Conservation (phyloP, 2,888 invertebrate genomes). For the Nematopogon swammerdamellus region DNA sequence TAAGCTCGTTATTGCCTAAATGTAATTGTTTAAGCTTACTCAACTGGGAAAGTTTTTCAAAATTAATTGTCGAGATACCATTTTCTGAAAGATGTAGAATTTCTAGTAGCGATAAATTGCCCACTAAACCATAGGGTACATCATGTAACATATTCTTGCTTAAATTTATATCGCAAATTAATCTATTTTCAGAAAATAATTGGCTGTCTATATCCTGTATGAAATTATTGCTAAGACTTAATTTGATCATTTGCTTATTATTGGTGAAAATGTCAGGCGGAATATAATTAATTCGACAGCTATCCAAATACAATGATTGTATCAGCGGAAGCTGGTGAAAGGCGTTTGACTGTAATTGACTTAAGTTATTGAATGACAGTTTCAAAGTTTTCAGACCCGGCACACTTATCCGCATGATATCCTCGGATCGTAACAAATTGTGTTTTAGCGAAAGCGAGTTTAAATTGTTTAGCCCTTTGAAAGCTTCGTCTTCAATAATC, state of each 20-base stretch:
- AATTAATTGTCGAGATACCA: constrained; percentile 66
- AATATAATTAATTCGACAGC: constrained; percentile 65
- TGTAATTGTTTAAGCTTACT: constrained; percentile 35
- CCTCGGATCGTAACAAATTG: constrained; percentile 66
- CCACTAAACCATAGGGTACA: constrained; percentile 73
- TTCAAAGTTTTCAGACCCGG: constrained; percentile 71
- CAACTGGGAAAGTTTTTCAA: constrained; percentile 49
- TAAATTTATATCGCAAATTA: constrained; percentile 71
- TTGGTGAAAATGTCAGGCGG: constrained; percentile 68
- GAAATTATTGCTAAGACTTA: constrained; percentile 72
- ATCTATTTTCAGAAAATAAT: constrained; percentile 65
- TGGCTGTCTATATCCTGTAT: constrained; percentile 62
- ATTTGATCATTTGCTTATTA: constrained; percentile 69
- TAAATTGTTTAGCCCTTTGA: constrained; percentile 70
- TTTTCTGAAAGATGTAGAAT: constrained; percentile 68
- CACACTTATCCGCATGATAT: constrained; percentile 69
- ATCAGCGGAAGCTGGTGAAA: constrained; percentile 75
- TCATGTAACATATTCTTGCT: constrained; percentile 71
- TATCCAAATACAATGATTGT: constrained; percentile 68
- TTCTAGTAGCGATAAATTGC: constrained; percentile 72
- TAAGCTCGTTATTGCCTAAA: constrained; percentile 42
- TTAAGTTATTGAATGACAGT: constrained; percentile 76
- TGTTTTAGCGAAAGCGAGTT: constrained; percentile 74
- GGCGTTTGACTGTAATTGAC: constrained; percentile 65
- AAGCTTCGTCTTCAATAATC: constrained; percentile 71